These are phyloP conservation scores for Heterotilapia buettikoferi DNA, from an alignment of 2,113 vertebrate genomes.

Conservation along the genomic window DNA sequence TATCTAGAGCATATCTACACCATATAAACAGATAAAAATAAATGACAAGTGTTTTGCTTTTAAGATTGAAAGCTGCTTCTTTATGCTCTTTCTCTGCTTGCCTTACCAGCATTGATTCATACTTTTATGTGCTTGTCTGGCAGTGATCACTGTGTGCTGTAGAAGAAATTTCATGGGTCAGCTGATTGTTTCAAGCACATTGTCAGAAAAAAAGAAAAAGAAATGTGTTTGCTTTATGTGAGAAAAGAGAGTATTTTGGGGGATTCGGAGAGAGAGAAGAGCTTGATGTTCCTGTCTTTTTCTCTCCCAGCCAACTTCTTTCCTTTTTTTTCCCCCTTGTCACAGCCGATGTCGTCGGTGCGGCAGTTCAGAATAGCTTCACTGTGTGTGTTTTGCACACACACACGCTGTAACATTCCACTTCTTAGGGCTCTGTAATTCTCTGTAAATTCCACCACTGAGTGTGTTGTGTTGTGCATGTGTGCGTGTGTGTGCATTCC, in stretches of 20 bases:
- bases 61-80: not conserved
- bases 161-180: not conserved
- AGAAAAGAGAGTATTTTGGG: not conserved
- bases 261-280: not conserved
- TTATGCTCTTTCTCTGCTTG: not conserved
- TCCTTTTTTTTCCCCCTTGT: not conserved
- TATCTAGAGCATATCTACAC: too few species aligned
- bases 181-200: not conserved
- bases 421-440: slow-evolving; percentile 52
- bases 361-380: slow-evolving; percentile 33
- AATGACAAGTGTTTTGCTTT: not conserved
- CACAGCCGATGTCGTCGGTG: slow-evolving; percentile 29
- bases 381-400: not conserved
- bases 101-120: not conserved
- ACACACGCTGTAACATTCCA: slow-evolving; percentile 9
- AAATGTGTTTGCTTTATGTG: not conserved
- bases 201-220: not conserved
- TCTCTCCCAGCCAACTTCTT: slow-evolving; percentile 13
- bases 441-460: slow-evolving; percentile 53
- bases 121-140: not conserved
- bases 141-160: not conserved
- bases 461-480: slow-evolving; percentile 7
- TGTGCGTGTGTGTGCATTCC: not conserved
- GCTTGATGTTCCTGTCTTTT: slow-evolving; percentile 1
- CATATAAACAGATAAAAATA: not conserved